These are phyloP conservation scores for Drosophila tropicalis DNA, from an alignment of 1,140 invertebrate genomes.

Conservation along the genomic window DNA sequence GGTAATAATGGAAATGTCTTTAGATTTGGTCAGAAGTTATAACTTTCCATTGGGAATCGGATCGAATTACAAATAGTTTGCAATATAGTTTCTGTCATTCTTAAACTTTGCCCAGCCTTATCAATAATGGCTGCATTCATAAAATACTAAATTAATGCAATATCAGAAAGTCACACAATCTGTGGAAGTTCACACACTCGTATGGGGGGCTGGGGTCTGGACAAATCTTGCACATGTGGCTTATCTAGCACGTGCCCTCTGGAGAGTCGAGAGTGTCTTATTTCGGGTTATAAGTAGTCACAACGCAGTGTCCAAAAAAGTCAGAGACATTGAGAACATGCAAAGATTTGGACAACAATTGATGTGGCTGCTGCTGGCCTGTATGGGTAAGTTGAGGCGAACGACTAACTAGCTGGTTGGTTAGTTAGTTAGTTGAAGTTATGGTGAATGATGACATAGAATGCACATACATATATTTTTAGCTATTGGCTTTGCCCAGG, in stretches of 20 bases:
- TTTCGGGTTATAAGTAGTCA: constrained; percentile 59
- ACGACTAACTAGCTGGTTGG: background rate
- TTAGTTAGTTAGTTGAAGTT: background rate
- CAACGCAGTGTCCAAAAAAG: constrained; percentile 17
- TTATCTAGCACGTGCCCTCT: constrained; percentile 57
- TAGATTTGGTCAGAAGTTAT: too few species aligned
- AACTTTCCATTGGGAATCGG: too few species aligned
- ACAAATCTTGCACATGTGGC: constrained; percentile 10
- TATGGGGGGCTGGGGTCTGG: too few species aligned
- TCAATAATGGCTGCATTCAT: constrained; percentile 1
- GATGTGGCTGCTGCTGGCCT: constrained; percentile 51
- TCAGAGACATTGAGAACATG: constrained; percentile 30
- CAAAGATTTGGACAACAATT: constrained; percentile 50
- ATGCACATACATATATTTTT: too few species aligned
- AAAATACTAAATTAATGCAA: constrained; percentile 6
- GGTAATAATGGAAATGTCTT: too few species aligned
- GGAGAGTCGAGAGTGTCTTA: constrained; percentile 4
- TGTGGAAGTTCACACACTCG: background rate
- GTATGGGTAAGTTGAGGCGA: constrained; percentile 48
- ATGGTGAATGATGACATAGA: background rate
- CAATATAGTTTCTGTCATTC: background rate
- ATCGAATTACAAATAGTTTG: too few species aligned
- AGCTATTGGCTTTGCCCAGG: constrained; percentile 50
- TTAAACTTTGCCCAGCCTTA: background rate
- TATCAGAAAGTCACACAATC: constrained; percentile 1